Evolutionary conservation across 2,888 invertebrate species (phyloP), one percentile per base, ranked within the genome.

Genomic region (Ellobium chinense): DNA sequence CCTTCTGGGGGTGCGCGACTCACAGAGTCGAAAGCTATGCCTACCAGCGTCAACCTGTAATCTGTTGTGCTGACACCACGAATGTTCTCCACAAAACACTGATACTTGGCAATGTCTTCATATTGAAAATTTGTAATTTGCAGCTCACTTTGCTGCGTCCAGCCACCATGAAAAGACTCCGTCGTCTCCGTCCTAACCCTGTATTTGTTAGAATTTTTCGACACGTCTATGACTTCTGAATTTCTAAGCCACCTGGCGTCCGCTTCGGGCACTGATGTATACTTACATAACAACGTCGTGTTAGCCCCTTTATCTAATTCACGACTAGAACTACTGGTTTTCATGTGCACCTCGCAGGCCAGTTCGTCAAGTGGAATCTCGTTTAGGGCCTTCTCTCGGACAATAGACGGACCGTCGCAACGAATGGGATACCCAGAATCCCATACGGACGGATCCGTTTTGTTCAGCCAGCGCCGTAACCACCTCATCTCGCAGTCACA

Each of bases 401-500:
- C 83, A 1, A 87, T 72, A 7, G 84, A 76, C 1, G 91, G 91
- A n/a, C 88, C 87, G 5, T 86, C 78, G 79, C 91, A 91, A 12
- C 82, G 76, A 0, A 89, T 88, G 37, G 85, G 82, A 4, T 84
- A 82, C 12, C 85, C 82, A 21, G 83, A 68, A 63, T 83, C 85
- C 91, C 90, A 90, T 34, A 85, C 74, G 12, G 88, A 62, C 36
- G 82, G 78, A 31, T 86, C 85, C 24, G 80, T 84, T 46, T 87
- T 86, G 56, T 81, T 82, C 27, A 90, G 81, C 88, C 89, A 91
- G 21, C 84, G 68, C 24, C 88, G 82, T 31, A 91, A 80, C 90
- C 91, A 90, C 4, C 89, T 84, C 27, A 90, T 78, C 2, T 85
- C 80, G 83, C 91, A 91, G 84, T 91, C 90, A 83, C 91, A 91